phyloP scores from a whole-genome alignment of 2,888 invertebrate genomes.

The Lutraria lutraria region DNA sequence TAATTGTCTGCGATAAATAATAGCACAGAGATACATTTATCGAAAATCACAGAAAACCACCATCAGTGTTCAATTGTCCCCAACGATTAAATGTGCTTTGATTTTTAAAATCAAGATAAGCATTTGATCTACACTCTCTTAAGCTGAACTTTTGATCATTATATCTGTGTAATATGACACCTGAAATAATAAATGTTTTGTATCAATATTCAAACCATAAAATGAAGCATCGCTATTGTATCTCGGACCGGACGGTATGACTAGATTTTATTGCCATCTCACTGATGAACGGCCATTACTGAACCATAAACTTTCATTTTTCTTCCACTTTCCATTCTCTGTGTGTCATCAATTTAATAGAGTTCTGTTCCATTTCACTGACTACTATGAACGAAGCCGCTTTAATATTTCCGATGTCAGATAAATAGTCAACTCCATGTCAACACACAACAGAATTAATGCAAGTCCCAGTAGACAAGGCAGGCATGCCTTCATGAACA shows the following conservation, averaged over 20 bases:
- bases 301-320: conserved; percentile 45
- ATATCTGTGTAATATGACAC: not conserved
- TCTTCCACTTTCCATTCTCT: conserved; percentile 40
- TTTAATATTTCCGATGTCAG: conserved; percentile 57
- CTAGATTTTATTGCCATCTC: conserved; percentile 9
- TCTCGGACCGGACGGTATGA: conserved; percentile 20
- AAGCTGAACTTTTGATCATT: conserved; percentile 9
- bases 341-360: conserved; percentile 45
- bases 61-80: not conserved
- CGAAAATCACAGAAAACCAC: not conserved
- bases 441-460: conserved; percentile 40
- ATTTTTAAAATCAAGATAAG: not conserved
- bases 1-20: no score
- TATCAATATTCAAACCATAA: not conserved
- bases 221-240: not conserved
- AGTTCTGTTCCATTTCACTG: conserved; percentile 39
- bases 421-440: conserved; percentile 37
- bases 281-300: conserved; percentile 31
- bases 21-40: not conserved
- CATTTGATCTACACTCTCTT: not conserved
- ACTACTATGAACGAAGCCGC: conserved; percentile 29
- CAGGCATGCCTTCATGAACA: conserved; percentile 46
- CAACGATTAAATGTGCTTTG: not conserved
- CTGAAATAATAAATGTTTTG: conserved; percentile 20
- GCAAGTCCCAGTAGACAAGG: conserved; percentile 27